Percentiles rank a stretch among this genome's conserved stretches.
Evolutionary conservation across 2,888 invertebrate genomes (phyloP).

Genomic region (Euplagia quadripunctaria): DNA sequence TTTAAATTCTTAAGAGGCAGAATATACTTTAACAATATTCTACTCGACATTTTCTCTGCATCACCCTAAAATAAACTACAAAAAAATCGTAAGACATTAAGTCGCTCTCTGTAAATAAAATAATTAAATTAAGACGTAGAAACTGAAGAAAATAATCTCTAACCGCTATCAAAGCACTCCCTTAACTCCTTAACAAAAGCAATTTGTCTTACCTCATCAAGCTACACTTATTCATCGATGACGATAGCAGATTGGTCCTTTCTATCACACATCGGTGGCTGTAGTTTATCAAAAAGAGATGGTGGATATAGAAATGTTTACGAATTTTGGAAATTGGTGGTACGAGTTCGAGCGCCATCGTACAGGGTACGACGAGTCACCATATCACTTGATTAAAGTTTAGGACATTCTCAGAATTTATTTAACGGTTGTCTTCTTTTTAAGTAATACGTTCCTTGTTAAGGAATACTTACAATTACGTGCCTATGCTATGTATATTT

Average conservation of each 20-base stretch:
- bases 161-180: constrained; percentile 4
- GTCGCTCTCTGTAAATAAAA: background rate
- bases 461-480: background rate
- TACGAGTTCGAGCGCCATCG: constrained; percentile 36
- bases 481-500: too few species aligned
- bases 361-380: constrained; percentile 28
- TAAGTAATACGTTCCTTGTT: background rate
- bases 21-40: too few species aligned
- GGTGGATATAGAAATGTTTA: constrained; percentile 41
- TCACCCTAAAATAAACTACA: too few species aligned
- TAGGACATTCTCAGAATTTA: constrained; percentile 10
- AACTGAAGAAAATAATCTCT: background rate
- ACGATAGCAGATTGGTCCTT: constrained; percentile 20
- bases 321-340: constrained; percentile 49
- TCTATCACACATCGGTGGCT: constrained; percentile 24
- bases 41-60: too few species aligned
- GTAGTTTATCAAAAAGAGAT: constrained; percentile 27
- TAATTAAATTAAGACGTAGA: background rate
- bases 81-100: too few species aligned
- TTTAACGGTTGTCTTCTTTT: background rate
- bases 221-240: constrained; percentile 29
- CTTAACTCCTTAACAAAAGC: constrained; percentile 25
- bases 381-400: constrained; percentile 16
- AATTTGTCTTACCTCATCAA: constrained; percentile 45
- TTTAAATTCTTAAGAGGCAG: too few species aligned